A percentile compares a stretch with the other conserved stretches of the same genome.
Conservation (phyloP, 2,797 vertebrate genomes). For the Calcarius lapponicus region DNA sequence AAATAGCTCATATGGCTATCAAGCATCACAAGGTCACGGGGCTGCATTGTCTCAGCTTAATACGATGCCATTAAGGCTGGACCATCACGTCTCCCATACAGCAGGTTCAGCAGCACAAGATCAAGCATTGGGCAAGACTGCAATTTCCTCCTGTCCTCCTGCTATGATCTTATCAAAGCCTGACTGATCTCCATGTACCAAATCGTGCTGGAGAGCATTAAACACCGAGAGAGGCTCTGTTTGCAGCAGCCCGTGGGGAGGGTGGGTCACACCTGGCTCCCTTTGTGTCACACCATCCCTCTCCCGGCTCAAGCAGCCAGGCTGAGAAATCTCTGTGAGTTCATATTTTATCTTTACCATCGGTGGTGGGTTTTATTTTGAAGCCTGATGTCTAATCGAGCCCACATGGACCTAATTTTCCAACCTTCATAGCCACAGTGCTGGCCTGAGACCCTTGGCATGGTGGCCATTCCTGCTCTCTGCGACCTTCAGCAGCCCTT, state of each 20-base stretch:
- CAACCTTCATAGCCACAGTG: too few relatives aligned
- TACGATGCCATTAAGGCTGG: conserved; percentile 63
- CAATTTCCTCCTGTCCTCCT: conserved; percentile 75
- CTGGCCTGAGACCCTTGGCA: background rate
- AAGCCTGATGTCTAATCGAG: background rate
- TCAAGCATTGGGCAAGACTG: conserved; percentile 69
- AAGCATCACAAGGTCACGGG: conserved; percentile 67
- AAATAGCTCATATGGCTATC: conserved; percentile 33
- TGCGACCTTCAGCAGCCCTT: background rate
- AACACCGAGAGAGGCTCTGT: background rate
- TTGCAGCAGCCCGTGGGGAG: background rate
- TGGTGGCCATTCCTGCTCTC: fast-evolving
- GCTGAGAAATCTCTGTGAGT: background rate
- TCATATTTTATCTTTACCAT: background rate
- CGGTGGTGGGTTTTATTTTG: background rate
- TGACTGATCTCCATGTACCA: conserved; percentile 68
- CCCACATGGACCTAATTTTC: background rate
- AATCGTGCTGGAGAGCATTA: conserved; percentile 23
- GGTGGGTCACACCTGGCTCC: background rate
- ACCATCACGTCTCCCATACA: conserved; percentile 37
- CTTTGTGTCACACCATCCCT: background rate
- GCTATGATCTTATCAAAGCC: conserved; percentile 68
- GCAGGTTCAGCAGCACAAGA: conserved; percentile 24
- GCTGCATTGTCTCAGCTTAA: conserved; percentile 66
- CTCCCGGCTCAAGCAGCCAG: background rate